Percentiles rank a stretch among this genome's conserved stretches.
Evolutionary conservation across 2,113 vertebrate species (phyloP).

Genomic region (Furnarius figulus): DNA sequence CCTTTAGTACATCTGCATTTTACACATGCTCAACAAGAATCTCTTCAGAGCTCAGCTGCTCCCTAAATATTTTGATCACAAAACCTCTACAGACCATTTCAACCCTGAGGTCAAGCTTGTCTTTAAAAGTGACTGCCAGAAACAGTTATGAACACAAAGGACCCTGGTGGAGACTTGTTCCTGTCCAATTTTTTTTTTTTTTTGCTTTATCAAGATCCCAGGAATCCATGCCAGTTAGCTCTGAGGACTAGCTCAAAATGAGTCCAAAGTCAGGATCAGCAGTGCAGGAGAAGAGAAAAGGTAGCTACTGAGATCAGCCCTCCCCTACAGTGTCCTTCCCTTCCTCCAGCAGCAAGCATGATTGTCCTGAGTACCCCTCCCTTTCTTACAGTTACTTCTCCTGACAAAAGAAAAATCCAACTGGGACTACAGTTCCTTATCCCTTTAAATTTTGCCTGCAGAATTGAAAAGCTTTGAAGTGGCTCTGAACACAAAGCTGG

Average conservation of each 20-base stretch:
- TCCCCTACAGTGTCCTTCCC: accelerated
- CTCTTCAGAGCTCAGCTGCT: not conserved
- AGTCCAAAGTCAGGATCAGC: not conserved
- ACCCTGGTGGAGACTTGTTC: not conserved
- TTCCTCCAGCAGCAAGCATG: not conserved
- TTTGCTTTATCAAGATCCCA: not conserved
- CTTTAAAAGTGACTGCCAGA: not conserved
- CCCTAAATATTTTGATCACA: not conserved
- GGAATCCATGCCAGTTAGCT: not conserved
- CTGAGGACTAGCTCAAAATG: not conserved
- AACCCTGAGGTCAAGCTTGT: not conserved
- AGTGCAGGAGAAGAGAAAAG: not conserved
- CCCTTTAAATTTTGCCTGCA: constrained; percentile 6
- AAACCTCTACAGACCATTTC: not conserved
- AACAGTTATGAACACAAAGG: not conserved
- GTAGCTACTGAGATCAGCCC: not conserved
- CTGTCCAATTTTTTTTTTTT: not conserved
- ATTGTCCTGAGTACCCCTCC: not conserved
- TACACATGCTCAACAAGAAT: not conserved
- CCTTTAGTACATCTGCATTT: not conserved
- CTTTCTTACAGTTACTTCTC: not conserved
- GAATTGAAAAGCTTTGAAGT: not conserved
- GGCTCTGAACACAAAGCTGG: not conserved
- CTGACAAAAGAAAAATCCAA: not conserved
- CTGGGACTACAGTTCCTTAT: not conserved